phyloP scores from a whole-genome alignment of 2,888 invertebrate genomes.

The Eupithecia exiguata region DNA sequence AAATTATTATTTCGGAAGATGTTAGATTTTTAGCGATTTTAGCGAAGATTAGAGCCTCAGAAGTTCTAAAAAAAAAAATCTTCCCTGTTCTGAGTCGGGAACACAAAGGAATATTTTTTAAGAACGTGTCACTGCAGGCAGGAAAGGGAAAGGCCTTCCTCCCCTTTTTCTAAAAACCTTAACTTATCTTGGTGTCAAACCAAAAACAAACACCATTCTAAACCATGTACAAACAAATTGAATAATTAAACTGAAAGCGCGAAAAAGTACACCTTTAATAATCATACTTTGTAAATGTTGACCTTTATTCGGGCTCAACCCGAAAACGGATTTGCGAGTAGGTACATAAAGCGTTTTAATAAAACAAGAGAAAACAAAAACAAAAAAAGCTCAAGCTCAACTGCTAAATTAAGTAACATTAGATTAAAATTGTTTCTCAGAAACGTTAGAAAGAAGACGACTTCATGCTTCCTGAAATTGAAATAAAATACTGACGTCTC shows the following conservation, averaged over 20 bases:
- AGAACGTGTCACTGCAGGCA: too few relatives aligned
- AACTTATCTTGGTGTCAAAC: neutral
- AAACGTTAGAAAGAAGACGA: neutral
- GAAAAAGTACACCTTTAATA: constrained; percentile 52
- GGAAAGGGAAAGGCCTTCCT: neutral
- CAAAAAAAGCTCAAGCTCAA: too few relatives aligned
- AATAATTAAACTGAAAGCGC: constrained; percentile 45
- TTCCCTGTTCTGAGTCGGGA: too few relatives aligned
- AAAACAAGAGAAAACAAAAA: constrained; percentile 13
- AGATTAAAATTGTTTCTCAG: neutral
- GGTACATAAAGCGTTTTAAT: constrained; percentile 38
- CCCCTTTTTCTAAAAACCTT: neutral
- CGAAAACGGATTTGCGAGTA: constrained; percentile 29
- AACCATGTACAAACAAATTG: constrained; percentile 43
- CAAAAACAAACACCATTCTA: neutral
- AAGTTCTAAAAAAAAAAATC: too few relatives aligned
- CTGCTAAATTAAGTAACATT: neutral
- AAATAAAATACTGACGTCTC: neutral
- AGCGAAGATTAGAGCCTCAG: too few relatives aligned
- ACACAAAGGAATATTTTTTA: too few relatives aligned
- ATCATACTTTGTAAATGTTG: constrained; percentile 49
- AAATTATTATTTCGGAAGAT: too few relatives aligned
- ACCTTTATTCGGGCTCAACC: constrained; percentile 47
- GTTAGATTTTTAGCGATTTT: too few relatives aligned
- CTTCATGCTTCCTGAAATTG: neutral